These are phyloP conservation scores for Polydrusus pterygomalis DNA, from an alignment of 2,888 invertebrate genomes.

Conservation along the genomic window DNA sequence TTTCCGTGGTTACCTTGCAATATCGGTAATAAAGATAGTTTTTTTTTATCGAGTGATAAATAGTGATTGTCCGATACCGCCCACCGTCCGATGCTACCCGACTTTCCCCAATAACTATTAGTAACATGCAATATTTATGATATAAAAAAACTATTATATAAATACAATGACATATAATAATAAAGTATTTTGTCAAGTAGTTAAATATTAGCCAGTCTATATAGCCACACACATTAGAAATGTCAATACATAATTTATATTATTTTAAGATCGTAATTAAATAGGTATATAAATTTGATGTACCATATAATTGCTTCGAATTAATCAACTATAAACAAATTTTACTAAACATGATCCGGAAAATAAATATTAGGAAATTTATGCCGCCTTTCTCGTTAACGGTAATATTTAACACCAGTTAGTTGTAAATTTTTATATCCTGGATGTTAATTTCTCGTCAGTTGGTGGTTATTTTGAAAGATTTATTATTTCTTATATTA, in stretches of 20 bases:
- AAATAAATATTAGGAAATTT: background rate
- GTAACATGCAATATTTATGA: too few species aligned
- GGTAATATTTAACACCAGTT: background rate
- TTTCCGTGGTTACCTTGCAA: too few species aligned
- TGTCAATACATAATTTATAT: slow-evolving; percentile 2
- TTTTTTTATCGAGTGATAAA: too few species aligned
- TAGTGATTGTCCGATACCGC: too few species aligned
- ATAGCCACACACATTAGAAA: background rate
- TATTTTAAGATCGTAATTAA: background rate
- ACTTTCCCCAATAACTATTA: too few species aligned
- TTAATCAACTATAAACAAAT: slow-evolving; percentile 1
- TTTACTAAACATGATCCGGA: background rate
- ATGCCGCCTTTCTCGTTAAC: background rate
- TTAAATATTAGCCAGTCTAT: background rate
- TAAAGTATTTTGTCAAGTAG: too few species aligned
- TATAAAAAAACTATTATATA: too few species aligned
- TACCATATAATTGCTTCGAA: background rate
- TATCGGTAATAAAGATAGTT: too few species aligned
- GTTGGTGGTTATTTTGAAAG: background rate
- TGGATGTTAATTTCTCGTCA: background rate
- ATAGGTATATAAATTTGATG: background rate
- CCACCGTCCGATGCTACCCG: too few species aligned
- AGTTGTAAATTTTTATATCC: background rate
- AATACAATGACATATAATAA: too few species aligned
- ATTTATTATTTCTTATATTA: background rate